A percentile compares a stretch with the other conserved stretches of the same genome.
Evolutionary conservation across 2,888 invertebrate species (phyloP).

Genomic region (Parnassius mnemosyne): DNA sequence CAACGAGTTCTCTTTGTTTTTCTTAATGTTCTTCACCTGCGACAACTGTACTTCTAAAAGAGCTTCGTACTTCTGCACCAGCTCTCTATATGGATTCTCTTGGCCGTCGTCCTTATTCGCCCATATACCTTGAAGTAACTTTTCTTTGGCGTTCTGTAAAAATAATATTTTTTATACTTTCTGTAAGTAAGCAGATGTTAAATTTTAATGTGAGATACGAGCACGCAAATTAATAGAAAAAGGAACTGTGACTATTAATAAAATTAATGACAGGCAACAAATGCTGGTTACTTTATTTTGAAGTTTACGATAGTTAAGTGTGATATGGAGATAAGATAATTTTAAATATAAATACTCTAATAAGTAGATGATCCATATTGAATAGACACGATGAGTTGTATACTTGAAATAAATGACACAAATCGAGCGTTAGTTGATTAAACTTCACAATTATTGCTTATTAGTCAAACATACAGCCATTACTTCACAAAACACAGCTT

Average conservation of each 20-base stretch:
- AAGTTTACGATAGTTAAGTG: slow-evolving; percentile 20
- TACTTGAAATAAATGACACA: slow-evolving; percentile 9
- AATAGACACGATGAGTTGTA: slow-evolving; percentile 6
- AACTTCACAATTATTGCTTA: slow-evolving; percentile 26
- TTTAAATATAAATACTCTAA: slow-evolving; percentile 17
- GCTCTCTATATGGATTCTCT: slow-evolving; percentile 87
- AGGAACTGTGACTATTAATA: slow-evolving; percentile 9
- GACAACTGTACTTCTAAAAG: slow-evolving; percentile 87
- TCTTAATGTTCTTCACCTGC: slow-evolving; percentile 77
- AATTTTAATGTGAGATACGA: background rate
- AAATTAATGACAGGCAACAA: slow-evolving; percentile 7
- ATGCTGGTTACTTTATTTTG: slow-evolving; percentile 22
- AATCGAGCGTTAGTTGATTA: slow-evolving; percentile 16
- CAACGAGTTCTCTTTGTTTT: slow-evolving; percentile 53
- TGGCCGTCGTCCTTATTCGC: slow-evolving; percentile 76
- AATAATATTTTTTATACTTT: slow-evolving; percentile 21
- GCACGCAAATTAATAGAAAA: background rate
- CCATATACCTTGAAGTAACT: slow-evolving; percentile 75
- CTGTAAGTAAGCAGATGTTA: background rate
- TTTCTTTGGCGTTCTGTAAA: slow-evolving; percentile 75
- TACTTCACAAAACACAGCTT: slow-evolving; percentile 41
- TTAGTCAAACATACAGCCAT: slow-evolving; percentile 75
- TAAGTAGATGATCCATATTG: slow-evolving; percentile 7
- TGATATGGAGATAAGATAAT: slow-evolving; percentile 23
- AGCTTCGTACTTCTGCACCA: slow-evolving; percentile 93